Conservation (phyloP, 1,140 invertebrate genomes). For the Meteorus sp. region DNA sequence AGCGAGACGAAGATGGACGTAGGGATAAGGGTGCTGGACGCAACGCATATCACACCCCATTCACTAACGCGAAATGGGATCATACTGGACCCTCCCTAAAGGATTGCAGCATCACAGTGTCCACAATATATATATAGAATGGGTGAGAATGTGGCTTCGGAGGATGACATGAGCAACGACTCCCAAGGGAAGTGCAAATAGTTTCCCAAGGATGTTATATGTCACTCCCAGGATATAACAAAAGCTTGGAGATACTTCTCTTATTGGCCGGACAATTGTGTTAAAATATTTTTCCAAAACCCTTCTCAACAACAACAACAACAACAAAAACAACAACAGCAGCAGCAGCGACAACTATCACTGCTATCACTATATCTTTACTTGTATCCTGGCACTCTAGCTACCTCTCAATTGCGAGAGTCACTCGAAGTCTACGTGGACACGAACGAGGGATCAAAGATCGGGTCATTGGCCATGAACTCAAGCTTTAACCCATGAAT, state of each 20-base stretch:
- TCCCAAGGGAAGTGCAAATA: not conserved
- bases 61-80: too few species aligned
- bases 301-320: too few species aligned
- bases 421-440: not conserved
- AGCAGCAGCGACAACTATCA: too few species aligned
- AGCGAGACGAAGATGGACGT: not conserved
- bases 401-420: too few species aligned
- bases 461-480: conserved; percentile 6
- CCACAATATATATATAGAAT: not conserved
- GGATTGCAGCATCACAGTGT: too few species aligned
- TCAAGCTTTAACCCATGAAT: not conserved
- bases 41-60: too few species aligned
- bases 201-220: conserved; percentile 15
- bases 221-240: not conserved
- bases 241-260: not conserved
- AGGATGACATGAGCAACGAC: not conserved
- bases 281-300: conserved; percentile 12
- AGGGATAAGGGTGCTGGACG: too few species aligned
- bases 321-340: too few species aligned
- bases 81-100: not conserved
- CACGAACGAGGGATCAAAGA: conserved; percentile 17
- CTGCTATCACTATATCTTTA: too few species aligned
- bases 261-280: not conserved
- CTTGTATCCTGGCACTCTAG: too few species aligned
- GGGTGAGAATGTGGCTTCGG: not conserved